These are phyloP conservation scores for Vombatus ursinus DNA, from an alignment of 2,113 vertebrate genomes.

Conservation along the genomic window DNA sequence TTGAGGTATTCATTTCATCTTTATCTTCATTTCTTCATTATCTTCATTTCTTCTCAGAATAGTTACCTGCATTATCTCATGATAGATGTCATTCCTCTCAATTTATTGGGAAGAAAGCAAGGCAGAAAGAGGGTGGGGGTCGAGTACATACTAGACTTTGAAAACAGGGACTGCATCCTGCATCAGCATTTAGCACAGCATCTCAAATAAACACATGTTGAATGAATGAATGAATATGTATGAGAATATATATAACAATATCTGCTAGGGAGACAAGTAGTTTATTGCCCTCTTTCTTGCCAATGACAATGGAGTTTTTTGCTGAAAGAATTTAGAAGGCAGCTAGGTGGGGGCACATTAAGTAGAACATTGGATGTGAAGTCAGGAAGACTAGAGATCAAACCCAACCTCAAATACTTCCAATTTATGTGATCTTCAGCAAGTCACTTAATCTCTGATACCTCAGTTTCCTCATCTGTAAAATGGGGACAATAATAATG, in stretches of 20 bases:
- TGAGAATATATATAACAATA: neutral
- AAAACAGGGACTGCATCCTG: neutral
- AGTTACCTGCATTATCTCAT: neutral
- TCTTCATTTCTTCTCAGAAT: neutral
- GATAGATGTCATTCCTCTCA: neutral
- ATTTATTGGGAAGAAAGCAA: constrained; percentile 27
- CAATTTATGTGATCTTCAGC: neutral
- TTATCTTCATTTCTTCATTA: neutral
- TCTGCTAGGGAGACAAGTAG: neutral
- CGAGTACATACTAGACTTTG: neutral
- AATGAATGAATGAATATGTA: constrained; percentile 19
- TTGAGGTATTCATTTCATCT: neutral
- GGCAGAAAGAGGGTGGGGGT: neutral
- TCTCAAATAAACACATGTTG: constrained; percentile 42
- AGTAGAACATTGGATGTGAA: neutral
- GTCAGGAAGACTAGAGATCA: neutral
- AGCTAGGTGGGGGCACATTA: neutral
- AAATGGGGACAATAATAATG: neutral
- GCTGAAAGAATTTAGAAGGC: neutral
- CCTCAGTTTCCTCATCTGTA: neutral
- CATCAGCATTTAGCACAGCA: neutral
- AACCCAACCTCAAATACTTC: neutral
- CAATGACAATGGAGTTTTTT: neutral
- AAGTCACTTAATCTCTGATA: neutral
- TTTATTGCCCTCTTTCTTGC: neutral